Evolutionary conservation across 53 echinoderm and acorn worm species (phyloP), one percentile per base, ranked within the genome.

Genomic region (Holothuria scabra): DNA sequence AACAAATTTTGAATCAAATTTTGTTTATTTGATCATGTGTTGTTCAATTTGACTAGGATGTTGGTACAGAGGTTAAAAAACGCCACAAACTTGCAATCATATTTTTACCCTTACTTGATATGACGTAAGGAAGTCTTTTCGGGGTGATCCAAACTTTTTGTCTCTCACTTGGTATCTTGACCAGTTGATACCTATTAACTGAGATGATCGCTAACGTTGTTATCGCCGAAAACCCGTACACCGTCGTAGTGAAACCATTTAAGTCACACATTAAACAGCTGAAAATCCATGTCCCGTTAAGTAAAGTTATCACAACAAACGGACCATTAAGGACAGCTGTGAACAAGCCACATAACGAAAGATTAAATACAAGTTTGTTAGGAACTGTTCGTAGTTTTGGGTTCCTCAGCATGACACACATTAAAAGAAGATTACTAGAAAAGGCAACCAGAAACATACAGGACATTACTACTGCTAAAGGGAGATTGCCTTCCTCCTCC

Each of bases 181-280:
- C 84, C 89, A 93, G 83, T 68, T 93, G 93, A 52, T 90, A 95
- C 11, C 95, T 81, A 66, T 93, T 95, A 5, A 95, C 86, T 9
- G 95, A 95, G 31, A 95, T 95, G 76, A 91, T 66, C 1, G 95
- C 95, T 8, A 95, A 57, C 10, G 95, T 95, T 5, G 91, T 25
- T 22, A 95, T 91, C 12, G 93, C 93, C 22, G 93, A 86, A 10
- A 95, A 52, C 1, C 95, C 95, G 82, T 93, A 95, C 3, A 93
- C 87, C 1, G 93, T 91, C 21, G 95, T 95, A 11, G 93, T 95
- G 79, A 95, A 95, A 4, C 95, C 95, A 79, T 95, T 95, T 48
- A 95, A 67, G 57, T 89, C 90, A 60, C 95, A 95, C 59, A 86
- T 59, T 1, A 60, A 29, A 18, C 89, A 86, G 1, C 93, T 84